phyloP scores from a whole-genome alignment of 2,888 invertebrate genomes.

The Calliopum simillimum region DNA sequence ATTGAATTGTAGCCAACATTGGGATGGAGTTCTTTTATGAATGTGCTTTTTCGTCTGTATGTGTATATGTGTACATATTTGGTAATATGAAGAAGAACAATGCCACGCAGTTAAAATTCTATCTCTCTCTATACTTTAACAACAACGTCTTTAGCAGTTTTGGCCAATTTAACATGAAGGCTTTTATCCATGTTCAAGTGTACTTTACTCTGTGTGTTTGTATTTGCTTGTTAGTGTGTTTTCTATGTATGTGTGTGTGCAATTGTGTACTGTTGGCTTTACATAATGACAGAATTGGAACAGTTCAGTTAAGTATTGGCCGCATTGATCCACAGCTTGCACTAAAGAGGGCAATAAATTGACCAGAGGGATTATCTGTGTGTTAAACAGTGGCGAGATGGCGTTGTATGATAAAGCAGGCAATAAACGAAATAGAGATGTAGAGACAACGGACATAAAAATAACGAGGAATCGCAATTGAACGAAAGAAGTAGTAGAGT shows the following conservation, averaged over 20 bases:
- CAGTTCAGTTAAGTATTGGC: conserved; percentile 1
- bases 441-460: no score
- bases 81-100: no score
- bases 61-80: background rate
- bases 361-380: conserved; percentile 11
- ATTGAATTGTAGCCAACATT: conserved; percentile 1
- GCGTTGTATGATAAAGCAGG: conserved; percentile 15
- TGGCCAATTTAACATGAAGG: no score
- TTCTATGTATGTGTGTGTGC: background rate
- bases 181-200: no score
- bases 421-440: background rate
- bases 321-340: conserved; percentile 15
- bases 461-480: background rate
- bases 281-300: conserved; percentile 16
- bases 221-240: background rate
- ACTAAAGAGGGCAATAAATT: conserved; percentile 23
- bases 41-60: background rate
- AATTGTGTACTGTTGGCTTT: background rate
- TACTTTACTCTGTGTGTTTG: background rate
- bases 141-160: no score
- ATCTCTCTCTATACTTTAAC: no score
- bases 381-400: conserved; percentile 13
- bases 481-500: background rate
- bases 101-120: no score
- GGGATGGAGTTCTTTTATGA: background rate